Evolutionary conservation across 1,140 invertebrate genomes (phyloP), one percentile per base, ranked within the genome.

Genomic region (Drosophila murphyi): DNA sequence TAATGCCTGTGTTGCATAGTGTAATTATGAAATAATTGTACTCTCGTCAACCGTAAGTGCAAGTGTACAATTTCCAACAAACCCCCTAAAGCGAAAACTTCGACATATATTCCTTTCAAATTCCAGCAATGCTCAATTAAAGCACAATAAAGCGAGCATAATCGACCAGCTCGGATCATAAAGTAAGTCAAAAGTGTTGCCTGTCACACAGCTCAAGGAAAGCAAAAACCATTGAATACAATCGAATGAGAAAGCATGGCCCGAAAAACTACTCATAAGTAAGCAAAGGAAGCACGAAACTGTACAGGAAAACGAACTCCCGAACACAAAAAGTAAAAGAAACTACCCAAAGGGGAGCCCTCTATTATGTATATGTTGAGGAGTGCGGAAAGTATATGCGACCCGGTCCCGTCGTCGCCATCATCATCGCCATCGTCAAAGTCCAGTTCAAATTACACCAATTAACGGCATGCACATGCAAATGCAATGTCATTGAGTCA

Each of bases 401-500:
- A 41, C 12, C 12, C 32, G 31, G 43, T 32, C 32, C 43, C 32
- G 41, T 7, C 63, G 31, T 39, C 79, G 71, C 28, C 72, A 10
- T 20, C 20, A 20, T 20, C 20, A 20, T 52, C 32, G 39, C 6
- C 63, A 37, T 39, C 80, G 71, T 43, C 72, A 39, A 34, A 71
- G 85, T 89, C 85, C 85, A 88, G 83, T 65, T 69, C 60, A 51
- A 85, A 88, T 85, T 78, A 88, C 85, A 85, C 80, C 85, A 85
- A 88, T 88, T 89, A 88, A 74, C 71, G 59, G 67, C 83, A 79
- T 75, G 64, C 79, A 80, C 73, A 87, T 86, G 82, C 83, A 87
- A 87, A 88, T 88, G 83, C 83, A 89, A 88, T 89, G 86, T 88
- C 86, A 90, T 80, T 85, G 78, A 88, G 69, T 88, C 85, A 89